Evolutionary conservation across 2,888 invertebrate species (phyloP), one percentile per base, ranked within the genome.

Genomic region (Eremobia ochroleuca): DNA sequence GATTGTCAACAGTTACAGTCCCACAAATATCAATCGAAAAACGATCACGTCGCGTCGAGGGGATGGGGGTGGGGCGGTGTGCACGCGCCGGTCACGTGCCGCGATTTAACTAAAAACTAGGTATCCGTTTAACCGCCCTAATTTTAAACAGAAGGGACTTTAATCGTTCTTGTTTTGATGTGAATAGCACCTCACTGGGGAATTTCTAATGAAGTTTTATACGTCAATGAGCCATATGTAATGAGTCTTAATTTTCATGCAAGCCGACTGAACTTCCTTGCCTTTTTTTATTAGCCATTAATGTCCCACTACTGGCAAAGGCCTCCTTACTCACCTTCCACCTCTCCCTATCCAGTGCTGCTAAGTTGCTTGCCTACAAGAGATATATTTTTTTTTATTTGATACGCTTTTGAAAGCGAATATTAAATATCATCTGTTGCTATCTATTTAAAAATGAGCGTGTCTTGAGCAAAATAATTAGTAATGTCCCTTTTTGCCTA

Each of bases 41-140:
- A 73, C 76, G 86, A 85, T 87, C 85, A 82, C 83, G 76, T 86
- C 70, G 76, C 81, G 67, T 67, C 62, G 72, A 76, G 59, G 71
- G 66, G 58, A 31, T n/a, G 64, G 69, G 69, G 43, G 52, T 34
- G n/a, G 72, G 81, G 68, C 18, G 31, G 28, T 62, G 59, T 83
- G 65, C 91, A 90, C 86, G 86, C 85, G 90, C 34, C 73, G 6
- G 87, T 25, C 92, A 83, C 92, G 92, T 86, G 92, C 13, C 87
- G 34, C 79, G 85, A 77, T 91, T 92, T 90, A 89, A 89, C 87
- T 88, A 82, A 81, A 88, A 87, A 85, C 87, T 88, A 85, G 73
- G 55, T 85, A 80, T 80, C 85, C 80, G 81, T 81, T 73, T 85
- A 76, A 70, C 82, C 68, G 46, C 86, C 87, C 89, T 82, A 77